A percentile compares a stretch with the other conserved stretches of the same genome.
Evolutionary conservation across 2,888 invertebrate species (phyloP).

Genomic region (Lomographa bimaculata): DNA sequence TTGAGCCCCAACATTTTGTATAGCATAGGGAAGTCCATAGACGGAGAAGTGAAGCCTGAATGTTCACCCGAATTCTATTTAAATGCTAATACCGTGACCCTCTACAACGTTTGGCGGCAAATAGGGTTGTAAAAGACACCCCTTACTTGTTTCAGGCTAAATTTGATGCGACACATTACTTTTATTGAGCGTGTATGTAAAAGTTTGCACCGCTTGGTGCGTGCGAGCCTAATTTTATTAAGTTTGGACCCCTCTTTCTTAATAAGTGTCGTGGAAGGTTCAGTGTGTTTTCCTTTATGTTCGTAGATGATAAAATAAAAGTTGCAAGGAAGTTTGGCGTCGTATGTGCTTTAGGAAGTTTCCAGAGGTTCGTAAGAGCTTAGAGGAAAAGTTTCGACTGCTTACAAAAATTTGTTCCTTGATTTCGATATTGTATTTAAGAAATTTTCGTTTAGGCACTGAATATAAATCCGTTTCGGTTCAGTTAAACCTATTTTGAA

Average conservation of each 20-base stretch:
- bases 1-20: slow-evolving; percentile 20
- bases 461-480: no score
- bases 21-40: slow-evolving; percentile 27
- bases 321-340: not conserved
- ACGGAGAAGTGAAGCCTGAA: no score
- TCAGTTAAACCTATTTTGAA: no score
- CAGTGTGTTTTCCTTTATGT: slow-evolving; percentile 5
- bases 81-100: slow-evolving; percentile 57
- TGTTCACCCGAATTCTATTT: slow-evolving; percentile 50
- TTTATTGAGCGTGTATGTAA: slow-evolving; percentile 37
- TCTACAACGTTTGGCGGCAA: slow-evolving; percentile 33
- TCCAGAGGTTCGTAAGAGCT: no score
- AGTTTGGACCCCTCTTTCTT: slow-evolving; percentile 22
- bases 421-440: no score
- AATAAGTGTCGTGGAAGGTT: slow-evolving; percentile 17
- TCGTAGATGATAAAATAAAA: not conserved
- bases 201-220: slow-evolving; percentile 25
- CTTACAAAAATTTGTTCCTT: no score
- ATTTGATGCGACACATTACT: slow-evolving; percentile 34
- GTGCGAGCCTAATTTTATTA: slow-evolving; percentile 33
- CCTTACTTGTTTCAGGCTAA: slow-evolving; percentile 32
- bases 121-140: slow-evolving; percentile 37
- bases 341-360: no score
- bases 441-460: no score
- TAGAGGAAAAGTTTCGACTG: no score